Evolutionary conservation across 1,140 invertebrate species (phyloP).

Genomic region (Euwallacea fornicatus): DNA sequence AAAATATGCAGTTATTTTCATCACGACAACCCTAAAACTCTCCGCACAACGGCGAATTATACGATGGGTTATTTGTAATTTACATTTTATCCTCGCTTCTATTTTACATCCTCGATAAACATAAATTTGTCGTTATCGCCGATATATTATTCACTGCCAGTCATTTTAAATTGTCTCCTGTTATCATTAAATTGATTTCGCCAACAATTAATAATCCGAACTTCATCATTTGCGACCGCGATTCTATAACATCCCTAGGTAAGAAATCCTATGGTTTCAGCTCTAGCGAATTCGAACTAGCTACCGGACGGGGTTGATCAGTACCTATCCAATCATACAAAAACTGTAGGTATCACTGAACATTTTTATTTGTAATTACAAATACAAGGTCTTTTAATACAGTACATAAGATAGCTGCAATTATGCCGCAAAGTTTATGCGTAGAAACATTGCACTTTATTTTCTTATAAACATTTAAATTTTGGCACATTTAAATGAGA

Average conservation of each 20-base stretch:
- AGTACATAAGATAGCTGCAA: constrained; percentile 28
- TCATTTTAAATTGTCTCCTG: constrained; percentile 20
- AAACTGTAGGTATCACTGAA: constrained; percentile 1
- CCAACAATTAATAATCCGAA: not conserved
- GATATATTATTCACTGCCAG: constrained; percentile 29
- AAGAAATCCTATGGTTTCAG: too few species aligned
- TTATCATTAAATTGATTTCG: constrained; percentile 25
- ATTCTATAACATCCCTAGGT: too few species aligned
- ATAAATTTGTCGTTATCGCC: constrained; percentile 44
- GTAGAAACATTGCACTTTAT: constrained; percentile 30
- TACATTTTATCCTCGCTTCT: constrained; percentile 43
- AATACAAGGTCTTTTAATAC: constrained; percentile 25
- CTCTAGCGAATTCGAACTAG: not conserved
- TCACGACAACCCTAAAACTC: not conserved
- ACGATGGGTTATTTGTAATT: constrained; percentile 40
- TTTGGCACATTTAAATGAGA: constrained; percentile 7
- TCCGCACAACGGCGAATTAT: constrained; percentile 21
- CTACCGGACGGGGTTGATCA: too few species aligned
- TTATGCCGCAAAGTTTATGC: constrained; percentile 17
- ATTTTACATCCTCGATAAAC: constrained; percentile 46
- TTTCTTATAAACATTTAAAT: constrained; percentile 12
- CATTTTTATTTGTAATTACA: constrained; percentile 30
- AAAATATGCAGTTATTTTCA: too few species aligned
- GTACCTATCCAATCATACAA: not conserved
- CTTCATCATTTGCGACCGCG: too few species aligned